phyloP scores from a whole-genome alignment of 2,113 vertebrate species.

The Podarcis cretensis region DNA sequence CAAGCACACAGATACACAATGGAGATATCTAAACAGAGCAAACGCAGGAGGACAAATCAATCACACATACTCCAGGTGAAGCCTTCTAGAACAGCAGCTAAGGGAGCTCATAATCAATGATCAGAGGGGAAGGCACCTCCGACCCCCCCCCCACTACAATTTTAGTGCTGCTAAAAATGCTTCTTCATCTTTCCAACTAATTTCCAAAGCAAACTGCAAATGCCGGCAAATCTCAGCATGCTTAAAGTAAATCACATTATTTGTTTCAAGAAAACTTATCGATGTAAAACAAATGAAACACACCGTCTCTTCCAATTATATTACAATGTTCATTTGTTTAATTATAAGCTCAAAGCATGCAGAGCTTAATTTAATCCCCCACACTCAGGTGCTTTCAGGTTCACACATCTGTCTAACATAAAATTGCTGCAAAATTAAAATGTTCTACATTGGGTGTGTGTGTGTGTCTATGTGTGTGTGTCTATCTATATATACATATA shows the following conservation, averaged over 20 bases:
- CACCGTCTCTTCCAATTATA: constrained; percentile 1
- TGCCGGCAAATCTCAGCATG: constrained; percentile 1
- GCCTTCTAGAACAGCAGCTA: background rate
- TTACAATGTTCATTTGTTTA: constrained; percentile 44
- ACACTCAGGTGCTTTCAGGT: constrained; percentile 32
- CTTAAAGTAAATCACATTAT: constrained; percentile 23
- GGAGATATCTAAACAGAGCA: too few species aligned
- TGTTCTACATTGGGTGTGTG: background rate
- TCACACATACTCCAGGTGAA: background rate
- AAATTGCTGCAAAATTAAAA: background rate
- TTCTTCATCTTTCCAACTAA: background rate
- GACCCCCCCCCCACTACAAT: background rate
- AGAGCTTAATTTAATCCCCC: constrained; percentile 50
- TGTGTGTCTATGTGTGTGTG: too few species aligned
- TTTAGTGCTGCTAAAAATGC: background rate
- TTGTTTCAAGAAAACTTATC: constrained; percentile 8
- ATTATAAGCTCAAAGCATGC: constrained; percentile 39
- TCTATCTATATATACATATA: too few species aligned
- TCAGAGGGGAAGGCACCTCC: background rate
- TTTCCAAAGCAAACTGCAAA: background rate
- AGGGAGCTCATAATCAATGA: background rate
- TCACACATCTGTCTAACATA: constrained; percentile 42
- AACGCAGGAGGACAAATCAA: background rate
- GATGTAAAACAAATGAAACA: constrained; percentile 19
- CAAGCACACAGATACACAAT: background rate